These are phyloP conservation scores for Polyommatus icarus DNA, from an alignment of 2,888 invertebrate genomes.

Conservation along the genomic window DNA sequence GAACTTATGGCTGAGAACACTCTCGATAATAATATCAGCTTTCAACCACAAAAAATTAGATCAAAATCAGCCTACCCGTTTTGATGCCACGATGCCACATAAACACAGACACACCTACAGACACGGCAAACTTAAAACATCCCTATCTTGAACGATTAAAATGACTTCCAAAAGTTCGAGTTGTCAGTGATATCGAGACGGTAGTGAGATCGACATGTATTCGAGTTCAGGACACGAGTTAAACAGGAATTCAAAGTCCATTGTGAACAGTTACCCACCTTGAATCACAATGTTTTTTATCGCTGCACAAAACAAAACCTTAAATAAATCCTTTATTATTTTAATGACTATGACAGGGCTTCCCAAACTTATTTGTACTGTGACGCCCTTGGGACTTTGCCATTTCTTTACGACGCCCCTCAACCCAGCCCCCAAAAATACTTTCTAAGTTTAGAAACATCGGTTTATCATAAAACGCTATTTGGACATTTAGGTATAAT, in stretches of 20 bases:
- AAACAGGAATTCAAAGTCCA: constrained; percentile 22
- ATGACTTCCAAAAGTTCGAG: neutral
- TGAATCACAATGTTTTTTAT: constrained; percentile 19
- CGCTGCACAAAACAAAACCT: neutral
- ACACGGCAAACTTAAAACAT: too few relatives aligned
- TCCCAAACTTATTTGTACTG: too few relatives aligned
- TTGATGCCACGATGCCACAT: neutral
- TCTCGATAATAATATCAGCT: neutral
- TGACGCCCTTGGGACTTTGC: too few relatives aligned
- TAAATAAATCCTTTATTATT: neutral
- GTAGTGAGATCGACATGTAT: neutral
- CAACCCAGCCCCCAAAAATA: too few relatives aligned
- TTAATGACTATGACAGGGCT: neutral
- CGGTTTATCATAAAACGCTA: too few relatives aligned
- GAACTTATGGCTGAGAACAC: neutral
- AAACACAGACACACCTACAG: neutral
- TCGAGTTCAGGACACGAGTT: neutral
- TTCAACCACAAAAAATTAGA: neutral
- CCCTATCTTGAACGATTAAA: neutral
- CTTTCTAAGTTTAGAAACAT: too few relatives aligned
- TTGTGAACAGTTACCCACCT: constrained; percentile 13
- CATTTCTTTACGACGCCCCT: too few relatives aligned
- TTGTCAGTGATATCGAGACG: neutral
- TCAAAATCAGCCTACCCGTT: neutral
- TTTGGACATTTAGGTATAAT: too few relatives aligned